A percentile compares a stretch with the other conserved stretches of the same genome.
Conservation (phyloP, 2,797 vertebrate species). For the Karalla daura region DNA sequence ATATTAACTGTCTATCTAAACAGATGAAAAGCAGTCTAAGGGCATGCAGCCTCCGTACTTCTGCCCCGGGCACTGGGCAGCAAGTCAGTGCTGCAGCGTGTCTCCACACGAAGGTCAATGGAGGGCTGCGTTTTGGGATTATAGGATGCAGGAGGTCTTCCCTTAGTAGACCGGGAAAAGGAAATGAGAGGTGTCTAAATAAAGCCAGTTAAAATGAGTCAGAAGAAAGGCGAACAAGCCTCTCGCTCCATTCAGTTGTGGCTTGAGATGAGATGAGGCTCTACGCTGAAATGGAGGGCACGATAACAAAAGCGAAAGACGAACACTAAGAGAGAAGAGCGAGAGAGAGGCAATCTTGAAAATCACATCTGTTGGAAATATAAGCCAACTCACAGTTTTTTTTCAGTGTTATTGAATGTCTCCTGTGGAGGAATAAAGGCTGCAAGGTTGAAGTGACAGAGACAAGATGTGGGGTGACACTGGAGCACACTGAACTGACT, state of each 20-base stretch:
- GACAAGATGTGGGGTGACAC: slow-evolving; percentile 25
- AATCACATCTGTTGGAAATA: slow-evolving; percentile 60
- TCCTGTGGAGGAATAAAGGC: slow-evolving; percentile 55
- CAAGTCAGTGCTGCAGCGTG: slow-evolving; percentile 21
- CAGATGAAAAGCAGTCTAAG: slow-evolving; percentile 70
- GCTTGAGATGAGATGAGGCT: slow-evolving; percentile 46
- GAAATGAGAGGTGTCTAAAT: slow-evolving; percentile 86
- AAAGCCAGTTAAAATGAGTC: slow-evolving; percentile 83
- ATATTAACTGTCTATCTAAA: slow-evolving; percentile 79
- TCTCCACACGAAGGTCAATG: slow-evolving; percentile 66
- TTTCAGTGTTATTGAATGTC: slow-evolving; percentile 66
- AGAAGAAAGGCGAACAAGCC: slow-evolving; percentile 47
- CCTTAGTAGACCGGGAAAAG: slow-evolving; percentile 65
- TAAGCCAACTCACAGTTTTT: slow-evolving; percentile 50
- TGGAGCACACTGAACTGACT: slow-evolving; percentile 1
- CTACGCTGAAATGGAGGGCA: slow-evolving; percentile 28
- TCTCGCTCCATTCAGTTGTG: slow-evolving; percentile 38
- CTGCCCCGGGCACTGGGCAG: slow-evolving; percentile 39
- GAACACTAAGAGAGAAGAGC: slow-evolving; percentile 11
- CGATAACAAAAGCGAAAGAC: slow-evolving; percentile 5
- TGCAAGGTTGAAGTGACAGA: slow-evolving; percentile 49
- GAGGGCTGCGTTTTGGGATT: slow-evolving; percentile 72
- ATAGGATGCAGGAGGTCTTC: slow-evolving; percentile 77
- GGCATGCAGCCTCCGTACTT: slow-evolving; percentile 41
- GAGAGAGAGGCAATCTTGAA: slow-evolving; percentile 14